Evolutionary conservation across 2,888 invertebrate genomes (phyloP), one percentile per base, ranked within the genome.

Genomic region (Pollenia angustigena): DNA sequence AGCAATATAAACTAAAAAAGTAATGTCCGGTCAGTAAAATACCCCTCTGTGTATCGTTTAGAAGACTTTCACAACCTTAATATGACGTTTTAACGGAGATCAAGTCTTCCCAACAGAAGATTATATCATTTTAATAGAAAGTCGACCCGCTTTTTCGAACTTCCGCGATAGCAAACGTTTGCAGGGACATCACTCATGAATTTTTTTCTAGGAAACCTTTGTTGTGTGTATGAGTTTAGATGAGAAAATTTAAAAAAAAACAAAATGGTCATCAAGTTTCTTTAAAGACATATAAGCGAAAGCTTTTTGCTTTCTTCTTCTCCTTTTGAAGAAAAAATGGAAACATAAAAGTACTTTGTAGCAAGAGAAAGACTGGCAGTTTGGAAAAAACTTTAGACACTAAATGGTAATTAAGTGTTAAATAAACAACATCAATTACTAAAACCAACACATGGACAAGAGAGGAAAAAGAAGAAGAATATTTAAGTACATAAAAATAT

Each of bases 371-470:
- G 18, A 58, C 54, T 32, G 58, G 50, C 50, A 60, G 60, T 60
- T 58, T 69, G 18, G 23, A 78, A 80, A 62, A 80, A 79, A 79
- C 75, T 76, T 82, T 76, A 76, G 75, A 85, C 79, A 82, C 85
- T 84, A 84, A 87, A 81, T 84, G 84, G 88, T 88, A 88, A 88
- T 88, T 88, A 89, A 88, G 88, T 88, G 87, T 81, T 88, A 88
- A 85, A 87, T 86, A 89, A 88, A 88, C 85, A 88, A 87, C 87
- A 88, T 88, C 76, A 81, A 88, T 89, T 88, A 87, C 84, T 60
- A 68, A 44, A 81, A 81, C 75, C 72, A 74, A 66, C 80, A 68
- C 56, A 84, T 64, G 23, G 56, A 32, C 44, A 68, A 52, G 16
- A 46, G 50, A 46, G 46, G 16, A 69, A 32, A 40, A 56, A 50